Conservation (phyloP, 2,797 vertebrate genomes). For the Pitangus sulphuratus region DNA sequence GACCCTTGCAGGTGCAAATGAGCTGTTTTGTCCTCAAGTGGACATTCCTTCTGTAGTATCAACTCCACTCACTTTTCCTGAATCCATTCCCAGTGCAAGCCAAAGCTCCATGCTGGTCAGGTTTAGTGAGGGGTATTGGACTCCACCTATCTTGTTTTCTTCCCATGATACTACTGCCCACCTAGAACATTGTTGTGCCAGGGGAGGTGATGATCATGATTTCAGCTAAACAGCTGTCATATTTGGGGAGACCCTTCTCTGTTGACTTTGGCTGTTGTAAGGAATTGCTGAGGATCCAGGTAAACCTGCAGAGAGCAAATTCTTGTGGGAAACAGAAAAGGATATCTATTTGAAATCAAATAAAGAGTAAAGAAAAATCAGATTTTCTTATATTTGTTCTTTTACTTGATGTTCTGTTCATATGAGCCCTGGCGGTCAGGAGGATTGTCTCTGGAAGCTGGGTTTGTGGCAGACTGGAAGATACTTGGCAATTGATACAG, state of each 20-base stretch:
- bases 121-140: not conserved
- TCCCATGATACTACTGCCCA: not conserved
- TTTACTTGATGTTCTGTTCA: not conserved
- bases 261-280: not conserved
- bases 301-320: not conserved
- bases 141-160: not conserved
- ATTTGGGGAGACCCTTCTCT: not conserved
- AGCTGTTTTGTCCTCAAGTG: not conserved
- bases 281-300: not conserved
- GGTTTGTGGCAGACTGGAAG: not conserved
- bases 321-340: not conserved
- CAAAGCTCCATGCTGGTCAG: not conserved
- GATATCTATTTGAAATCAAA: not conserved
- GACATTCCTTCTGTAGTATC: fast-evolving
- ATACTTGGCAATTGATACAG: not conserved
- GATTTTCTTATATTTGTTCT: not conserved
- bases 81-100: not conserved
- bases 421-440: not conserved
- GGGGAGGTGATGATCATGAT: not conserved
- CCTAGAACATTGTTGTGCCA: not conserved
- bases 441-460: not conserved
- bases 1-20: not conserved
- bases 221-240: not conserved
- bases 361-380: not conserved
- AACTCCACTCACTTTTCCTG: not conserved